phyloP scores from a whole-genome alignment of 2,888 invertebrate genomes.

The Andrena dorsata region DNA sequence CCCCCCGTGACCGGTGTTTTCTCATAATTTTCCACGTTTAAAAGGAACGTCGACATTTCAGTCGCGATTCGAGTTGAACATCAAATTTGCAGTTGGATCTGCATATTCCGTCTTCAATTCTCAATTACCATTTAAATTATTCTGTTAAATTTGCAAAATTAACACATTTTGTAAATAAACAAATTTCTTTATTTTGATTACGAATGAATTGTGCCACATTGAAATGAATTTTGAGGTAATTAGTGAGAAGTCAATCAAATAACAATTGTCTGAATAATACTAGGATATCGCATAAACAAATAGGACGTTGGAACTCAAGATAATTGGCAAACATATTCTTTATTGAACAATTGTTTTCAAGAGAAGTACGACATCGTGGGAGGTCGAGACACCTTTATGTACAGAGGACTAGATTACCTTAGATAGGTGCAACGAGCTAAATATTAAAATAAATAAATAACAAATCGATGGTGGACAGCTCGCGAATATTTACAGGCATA shows the following conservation, averaged over 20 bases:
- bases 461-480: conserved; percentile 26
- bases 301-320: background rate
- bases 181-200: background rate
- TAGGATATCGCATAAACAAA: background rate
- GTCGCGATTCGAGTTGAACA: background rate
- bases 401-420: conserved; percentile 76
- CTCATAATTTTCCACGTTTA: background rate
- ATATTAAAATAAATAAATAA: conserved; percentile 57
- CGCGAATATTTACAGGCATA: conserved; percentile 44
- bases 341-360: conserved; percentile 44
- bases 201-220: background rate
- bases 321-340: conserved; percentile 32
- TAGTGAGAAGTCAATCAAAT: background rate
- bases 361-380: conserved; percentile 56
- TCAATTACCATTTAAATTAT: background rate
- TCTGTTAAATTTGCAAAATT: background rate
- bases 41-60: background rate
- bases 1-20: background rate
- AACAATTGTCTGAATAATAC: background rate
- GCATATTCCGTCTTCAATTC: background rate
- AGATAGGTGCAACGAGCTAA: conserved; percentile 37
- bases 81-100: background rate
- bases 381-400: conserved; percentile 52
- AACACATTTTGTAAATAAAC: background rate
- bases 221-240: background rate